Evolutionary conservation across 2,888 invertebrate genomes (phyloP), one percentile per base, ranked within the genome.

Genomic region (Dastarcus helophoroides): DNA sequence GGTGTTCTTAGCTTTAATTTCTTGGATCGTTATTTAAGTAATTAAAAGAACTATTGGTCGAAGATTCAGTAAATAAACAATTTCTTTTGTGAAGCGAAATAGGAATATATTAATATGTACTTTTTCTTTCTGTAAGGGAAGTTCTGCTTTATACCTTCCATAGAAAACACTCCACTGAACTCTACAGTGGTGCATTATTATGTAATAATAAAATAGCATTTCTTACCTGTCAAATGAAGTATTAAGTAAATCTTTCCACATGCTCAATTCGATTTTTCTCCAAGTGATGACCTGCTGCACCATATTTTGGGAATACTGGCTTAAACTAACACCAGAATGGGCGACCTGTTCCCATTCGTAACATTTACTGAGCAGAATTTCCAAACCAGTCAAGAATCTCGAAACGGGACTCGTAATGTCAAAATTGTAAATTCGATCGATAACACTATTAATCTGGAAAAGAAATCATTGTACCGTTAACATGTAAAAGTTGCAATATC

Each of bases 311-410:
- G 86, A 74, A 35, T 83, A 69, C 1, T 73, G 68, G 1, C 74
- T 69, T 49, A 99, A 63, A 39, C 86, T 86, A 35, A 94, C 88
- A 4, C 79, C 81, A 41, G 72, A 76, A 48, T 89, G 88, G 0
- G 94, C 91, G 43, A 85, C 83, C 46, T 80, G 77, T 56, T 95
- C 89, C 95, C 94, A 95, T 48, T 90, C 83, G 40, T 90, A 75
- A 29, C 84, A 68, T 48, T 85, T 83, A 37, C 79, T 78, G 2
- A 95, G 65, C 2, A 98, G 63, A 26, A 93, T 65, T 59, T 98
- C 97, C 30, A 97, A 66, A 1, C 94, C 94, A 0, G 85, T 82
- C 2, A 93, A 71, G 51, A 89, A 90, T 41, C 90, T 77, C 35
- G 89, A 81, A 3, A 97, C 64, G 0, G 95, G 82, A 39, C 84